These are phyloP conservation scores for Struthidea cinerea DNA, from an alignment of 2,113 vertebrate genomes.

Conservation along the genomic window DNA sequence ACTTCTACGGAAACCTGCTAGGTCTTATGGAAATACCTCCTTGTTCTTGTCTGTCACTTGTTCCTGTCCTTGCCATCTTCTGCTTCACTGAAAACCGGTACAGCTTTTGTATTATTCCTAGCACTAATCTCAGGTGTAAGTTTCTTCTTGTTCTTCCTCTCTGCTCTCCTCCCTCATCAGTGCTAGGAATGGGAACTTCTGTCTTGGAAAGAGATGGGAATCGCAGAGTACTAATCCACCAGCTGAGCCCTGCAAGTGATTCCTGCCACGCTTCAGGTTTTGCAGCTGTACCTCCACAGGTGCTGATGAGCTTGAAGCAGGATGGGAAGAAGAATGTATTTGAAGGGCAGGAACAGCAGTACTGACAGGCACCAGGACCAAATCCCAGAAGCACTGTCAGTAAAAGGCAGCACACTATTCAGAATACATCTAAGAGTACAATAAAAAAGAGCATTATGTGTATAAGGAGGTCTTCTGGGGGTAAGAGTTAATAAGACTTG, in stretches of 20 bases:
- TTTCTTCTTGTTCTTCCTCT: neutral
- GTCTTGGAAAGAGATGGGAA: neutral
- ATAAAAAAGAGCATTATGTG: neutral
- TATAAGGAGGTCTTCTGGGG: neutral
- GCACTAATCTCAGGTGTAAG: neutral
- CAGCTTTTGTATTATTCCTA: neutral
- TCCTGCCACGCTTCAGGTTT: neutral
- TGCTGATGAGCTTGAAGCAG: neutral
- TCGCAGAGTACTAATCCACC: neutral
- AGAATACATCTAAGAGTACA: neutral
- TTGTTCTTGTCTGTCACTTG: neutral
- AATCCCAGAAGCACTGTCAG: neutral
- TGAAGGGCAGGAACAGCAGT: neutral
- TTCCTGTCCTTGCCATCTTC: neutral
- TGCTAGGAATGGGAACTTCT: neutral
- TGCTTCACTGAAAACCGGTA: neutral
- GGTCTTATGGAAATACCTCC: neutral
- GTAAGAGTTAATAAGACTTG: neutral
- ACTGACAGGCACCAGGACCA: neutral
- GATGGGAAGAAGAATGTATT: neutral
- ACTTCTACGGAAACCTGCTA: neutral
- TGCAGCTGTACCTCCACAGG: neutral
- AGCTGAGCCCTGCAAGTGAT: neutral
- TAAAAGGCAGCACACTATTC: neutral
- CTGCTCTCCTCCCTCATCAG: neutral